Evolutionary conservation across 2,797 vertebrate species (phyloP), one percentile per base, ranked within the genome.

Genomic region (Oreonectes daqikongensis): DNA sequence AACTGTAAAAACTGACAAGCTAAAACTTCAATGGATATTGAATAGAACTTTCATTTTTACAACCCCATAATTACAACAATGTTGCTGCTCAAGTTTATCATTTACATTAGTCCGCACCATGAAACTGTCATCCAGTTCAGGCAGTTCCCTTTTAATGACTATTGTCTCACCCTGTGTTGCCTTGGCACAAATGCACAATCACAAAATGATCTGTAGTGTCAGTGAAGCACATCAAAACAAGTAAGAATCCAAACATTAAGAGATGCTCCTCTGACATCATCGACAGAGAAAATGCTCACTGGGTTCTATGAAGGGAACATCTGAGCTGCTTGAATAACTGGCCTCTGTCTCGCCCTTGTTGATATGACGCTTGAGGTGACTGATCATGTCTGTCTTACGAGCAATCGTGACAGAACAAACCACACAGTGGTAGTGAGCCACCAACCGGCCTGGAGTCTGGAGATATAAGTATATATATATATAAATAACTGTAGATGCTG

Each of bases 371-470:
- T 95, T 97, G 28, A 99, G 88, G 85, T 99, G 97, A 73, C 95
- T 94, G 71, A 98, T 85, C 97, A 99, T 99, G 88, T 99, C 97
- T 0, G 95, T 96, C 84, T 96, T 96, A 0, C 97, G 91, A 10
- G 92, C 88, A 76, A 99, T 98, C 4, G 95, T 97, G 65, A 94
- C 95, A 0, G 96, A 97, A 71, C 97, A 99, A 74, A 99, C 95
- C 77, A 98, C 94, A 7, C 97, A 99, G 86, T 99, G 97, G 85
- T 98, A 99, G 89, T 99, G 97, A 22, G 96, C 94, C 40, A 94
- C 94, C 80, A 95, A 90, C 80, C 96, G 92, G 26, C 89, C 89
- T 68, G 89, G 66, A 0, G 87, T 77, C 97, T 99, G 87, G 2
- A 84, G 38, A 24, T 18, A 69, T 38, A 52, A 32, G 67, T 11